phyloP scores from a whole-genome alignment of 2,113 vertebrate genomes.

The Hystrix brachyura region DNA sequence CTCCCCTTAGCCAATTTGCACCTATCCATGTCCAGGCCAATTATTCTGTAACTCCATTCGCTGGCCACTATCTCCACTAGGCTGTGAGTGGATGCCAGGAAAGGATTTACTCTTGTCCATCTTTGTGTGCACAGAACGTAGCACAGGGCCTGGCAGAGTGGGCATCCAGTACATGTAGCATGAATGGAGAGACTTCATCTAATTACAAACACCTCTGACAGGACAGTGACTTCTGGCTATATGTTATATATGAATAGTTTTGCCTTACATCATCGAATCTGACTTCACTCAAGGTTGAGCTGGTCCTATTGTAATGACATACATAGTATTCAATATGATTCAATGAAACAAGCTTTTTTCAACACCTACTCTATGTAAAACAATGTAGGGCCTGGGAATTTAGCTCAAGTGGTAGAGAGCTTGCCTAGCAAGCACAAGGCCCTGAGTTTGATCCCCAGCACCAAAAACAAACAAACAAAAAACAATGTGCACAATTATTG shows the following conservation, averaged over 20 bases:
- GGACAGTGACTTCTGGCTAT: background rate
- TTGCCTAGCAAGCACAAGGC: too few species aligned
- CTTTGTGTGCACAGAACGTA: background rate
- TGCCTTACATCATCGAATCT: background rate
- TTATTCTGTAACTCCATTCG: background rate
- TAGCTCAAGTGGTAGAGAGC: too few species aligned
- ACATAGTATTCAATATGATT: background rate
- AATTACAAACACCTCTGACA: background rate
- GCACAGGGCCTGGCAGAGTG: background rate
- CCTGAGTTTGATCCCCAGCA: too few species aligned
- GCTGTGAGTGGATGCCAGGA: background rate
- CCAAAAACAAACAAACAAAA: too few species aligned
- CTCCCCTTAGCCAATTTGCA: background rate
- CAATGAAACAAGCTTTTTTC: background rate
- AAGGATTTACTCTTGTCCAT: background rate
- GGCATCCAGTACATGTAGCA: background rate
- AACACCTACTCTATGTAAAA: slow-evolving; percentile 4
- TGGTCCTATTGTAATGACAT: slow-evolving; percentile 6
- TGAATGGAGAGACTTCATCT: background rate
- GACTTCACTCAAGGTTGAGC: background rate
- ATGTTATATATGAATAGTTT: background rate
- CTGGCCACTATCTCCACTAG: background rate
- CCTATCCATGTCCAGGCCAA: background rate
- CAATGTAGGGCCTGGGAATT: background rate
- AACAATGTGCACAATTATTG: background rate